Evolutionary conservation across 2,113 vertebrate genomes (phyloP), one percentile per base, ranked within the genome.

Genomic region (Gambusia affinis): DNA sequence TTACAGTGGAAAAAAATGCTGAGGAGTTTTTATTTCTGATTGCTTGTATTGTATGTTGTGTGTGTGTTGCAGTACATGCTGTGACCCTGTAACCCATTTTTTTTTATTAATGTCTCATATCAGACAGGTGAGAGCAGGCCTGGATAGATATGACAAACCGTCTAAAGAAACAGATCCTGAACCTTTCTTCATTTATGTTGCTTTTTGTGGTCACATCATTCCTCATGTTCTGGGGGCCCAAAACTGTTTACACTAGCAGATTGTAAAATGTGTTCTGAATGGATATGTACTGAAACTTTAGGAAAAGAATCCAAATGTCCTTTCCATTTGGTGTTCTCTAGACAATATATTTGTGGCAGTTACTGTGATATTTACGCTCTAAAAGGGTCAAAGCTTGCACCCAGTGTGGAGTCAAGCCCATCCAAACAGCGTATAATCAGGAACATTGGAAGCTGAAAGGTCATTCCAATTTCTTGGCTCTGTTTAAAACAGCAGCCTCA

Each of bases 381-480:
- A 37, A 73, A 87, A 84, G 82, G 72, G 79, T 75, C 78, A 80
- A 64, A 65, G 83, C 80, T 88, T 35, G 57, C 78, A 77, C 69
- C 78, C 76, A 8, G 22, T 44, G 44, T 64, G 27, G 54, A 65
- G 72, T 39, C 73, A 67, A 86, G 81, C 74, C 73, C 44, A 35
- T 83, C 74, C 70, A 86, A 88, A 88, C 67, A 70, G 76, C 72
- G 75, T 73, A 90, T 91, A 83, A 88, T 76, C 67, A 0, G 31
- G 24, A 42, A 73, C 77, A 84, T 63, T 82, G 66, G 79, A 57
- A 75, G 75, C 75, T 15, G 0, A 89, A 88, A 90, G 84, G 88
- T 87, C 85, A 89, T 82, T 83, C 61, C 83, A 87, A 86, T 87
- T 78, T 80, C 67, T 72, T 57, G 73, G 83, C 78, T n/a, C 64